phyloP scores from a whole-genome alignment of 1,140 invertebrate genomes.

The Musca vetustissima region DNA sequence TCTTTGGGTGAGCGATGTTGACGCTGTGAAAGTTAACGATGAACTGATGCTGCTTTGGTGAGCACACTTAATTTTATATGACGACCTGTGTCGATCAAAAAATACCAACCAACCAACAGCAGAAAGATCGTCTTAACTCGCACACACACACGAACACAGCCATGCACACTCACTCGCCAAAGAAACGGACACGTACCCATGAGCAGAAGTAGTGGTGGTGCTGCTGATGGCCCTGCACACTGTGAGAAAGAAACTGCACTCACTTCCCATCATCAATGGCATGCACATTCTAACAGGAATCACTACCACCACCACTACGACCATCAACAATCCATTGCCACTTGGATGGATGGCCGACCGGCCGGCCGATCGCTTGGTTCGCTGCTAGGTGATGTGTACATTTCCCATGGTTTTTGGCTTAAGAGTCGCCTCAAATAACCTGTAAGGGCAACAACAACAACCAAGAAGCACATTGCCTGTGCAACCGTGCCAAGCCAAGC shows the following conservation, averaged over 20 bases:
- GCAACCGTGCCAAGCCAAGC: not conserved
- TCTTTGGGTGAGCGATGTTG: slow-evolving; percentile 34
- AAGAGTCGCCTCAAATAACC: slow-evolving; percentile 16
- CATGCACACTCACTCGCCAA: not conserved
- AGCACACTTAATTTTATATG: slow-evolving; percentile 50
- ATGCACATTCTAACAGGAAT: slow-evolving; percentile 29
- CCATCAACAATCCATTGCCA: no score
- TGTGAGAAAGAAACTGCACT: slow-evolving; percentile 18
- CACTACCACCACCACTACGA: not conserved
- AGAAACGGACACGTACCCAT: slow-evolving; percentile 5
- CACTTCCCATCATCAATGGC: slow-evolving; percentile 11
- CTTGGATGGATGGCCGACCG: not conserved
- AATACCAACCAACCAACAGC: not conserved
- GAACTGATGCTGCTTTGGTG: slow-evolving; percentile 54
- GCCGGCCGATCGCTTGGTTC: not conserved
- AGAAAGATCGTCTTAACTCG: slow-evolving; percentile 12
- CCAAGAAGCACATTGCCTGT: not conserved
- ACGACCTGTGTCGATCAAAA: slow-evolving; percentile 33
- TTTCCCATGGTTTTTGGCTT: slow-evolving; percentile 25
- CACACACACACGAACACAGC: not conserved
- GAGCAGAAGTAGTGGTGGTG: not conserved
- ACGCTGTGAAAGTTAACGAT: slow-evolving; percentile 51
- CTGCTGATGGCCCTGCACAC: not conserved
- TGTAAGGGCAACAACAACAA: slow-evolving; percentile 15
- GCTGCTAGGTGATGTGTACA: slow-evolving; percentile 10